A percentile compares a stretch with the other conserved stretches of the same genome.
phyloP scores from a whole-genome alignment of 2,113 vertebrate species.

The Chrysochloris asiatica region DNA sequence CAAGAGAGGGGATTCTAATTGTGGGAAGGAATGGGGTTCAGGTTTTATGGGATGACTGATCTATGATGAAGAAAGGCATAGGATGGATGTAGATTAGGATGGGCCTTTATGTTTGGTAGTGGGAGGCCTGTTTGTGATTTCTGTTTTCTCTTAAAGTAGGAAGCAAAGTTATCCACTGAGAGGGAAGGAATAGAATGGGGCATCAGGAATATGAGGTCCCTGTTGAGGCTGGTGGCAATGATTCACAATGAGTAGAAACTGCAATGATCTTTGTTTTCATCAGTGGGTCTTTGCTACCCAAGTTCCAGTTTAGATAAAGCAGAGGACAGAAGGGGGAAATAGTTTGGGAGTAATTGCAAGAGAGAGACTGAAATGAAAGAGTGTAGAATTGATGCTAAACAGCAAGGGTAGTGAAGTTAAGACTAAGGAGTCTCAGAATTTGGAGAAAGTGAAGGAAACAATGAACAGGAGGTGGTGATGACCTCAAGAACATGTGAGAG shows the following conservation, averaged over 20 bases:
- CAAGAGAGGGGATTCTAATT: background rate
- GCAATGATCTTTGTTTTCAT: background rate
- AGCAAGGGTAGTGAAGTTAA: background rate
- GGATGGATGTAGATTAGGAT: accelerated
- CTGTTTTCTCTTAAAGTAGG: background rate
- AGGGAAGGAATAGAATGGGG: background rate
- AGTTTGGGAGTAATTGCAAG: background rate
- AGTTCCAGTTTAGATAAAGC: background rate
- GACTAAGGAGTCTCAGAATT: background rate
- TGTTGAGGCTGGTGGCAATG: background rate
- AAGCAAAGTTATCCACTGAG: background rate
- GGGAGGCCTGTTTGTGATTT: background rate
- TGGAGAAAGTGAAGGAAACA: background rate
- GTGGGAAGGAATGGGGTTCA: background rate
- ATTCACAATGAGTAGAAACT: background rate
- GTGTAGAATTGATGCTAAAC: background rate
- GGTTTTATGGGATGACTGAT: background rate
- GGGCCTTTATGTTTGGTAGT: background rate
- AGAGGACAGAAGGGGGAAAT: background rate
- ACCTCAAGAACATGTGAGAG: background rate
- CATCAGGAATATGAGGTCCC: accelerated
- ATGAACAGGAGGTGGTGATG: background rate
- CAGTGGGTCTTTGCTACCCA: background rate
- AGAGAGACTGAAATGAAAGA: background rate
- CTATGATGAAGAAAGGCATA: background rate